Evolutionary conservation across 1,140 invertebrate genomes (phyloP).

Genomic region (Lycorma delicatula): DNA sequence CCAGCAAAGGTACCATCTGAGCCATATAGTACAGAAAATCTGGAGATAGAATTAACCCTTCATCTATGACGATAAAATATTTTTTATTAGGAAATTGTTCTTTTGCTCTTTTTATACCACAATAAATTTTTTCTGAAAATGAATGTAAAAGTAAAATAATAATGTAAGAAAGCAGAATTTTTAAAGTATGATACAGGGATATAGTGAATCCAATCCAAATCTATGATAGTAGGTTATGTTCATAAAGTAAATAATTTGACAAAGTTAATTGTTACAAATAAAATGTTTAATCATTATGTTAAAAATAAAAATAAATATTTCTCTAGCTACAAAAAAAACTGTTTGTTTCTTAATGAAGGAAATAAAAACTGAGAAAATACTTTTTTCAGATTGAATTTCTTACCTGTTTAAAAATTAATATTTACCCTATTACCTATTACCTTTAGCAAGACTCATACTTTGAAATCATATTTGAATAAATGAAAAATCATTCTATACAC

Average conservation of each 20-base stretch:
- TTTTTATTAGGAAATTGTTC: constrained; percentile 30
- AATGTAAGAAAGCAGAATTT: not conserved
- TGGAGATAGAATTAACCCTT: constrained; percentile 41
- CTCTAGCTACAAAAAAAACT: too few species aligned
- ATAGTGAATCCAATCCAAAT: not conserved
- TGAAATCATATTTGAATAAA: too few species aligned
- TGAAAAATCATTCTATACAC: too few species aligned
- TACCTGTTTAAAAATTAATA: too few species aligned
- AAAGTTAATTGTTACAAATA: not conserved
- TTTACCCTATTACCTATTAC: too few species aligned
- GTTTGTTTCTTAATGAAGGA: too few species aligned
- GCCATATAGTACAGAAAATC: constrained; percentile 44
- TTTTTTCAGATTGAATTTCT: too few species aligned
- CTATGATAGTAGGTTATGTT: not conserved
- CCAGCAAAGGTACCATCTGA: constrained; percentile 35
- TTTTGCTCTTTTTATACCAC: constrained; percentile 6
- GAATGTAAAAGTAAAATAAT: not conserved
- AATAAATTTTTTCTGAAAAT: constrained; percentile 11
- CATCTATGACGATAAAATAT: constrained; percentile 42
- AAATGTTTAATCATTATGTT: constrained; percentile 35
- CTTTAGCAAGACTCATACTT: too few species aligned
- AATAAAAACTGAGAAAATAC: too few species aligned
- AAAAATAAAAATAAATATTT: constrained; percentile 31
- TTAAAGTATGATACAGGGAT: not conserved
- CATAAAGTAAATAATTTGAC: not conserved